Evolutionary conservation across 30 jellyfish, hydroid and myxozoan species (phyloP).

Genomic region (Cassiopea andromeda): DNA sequence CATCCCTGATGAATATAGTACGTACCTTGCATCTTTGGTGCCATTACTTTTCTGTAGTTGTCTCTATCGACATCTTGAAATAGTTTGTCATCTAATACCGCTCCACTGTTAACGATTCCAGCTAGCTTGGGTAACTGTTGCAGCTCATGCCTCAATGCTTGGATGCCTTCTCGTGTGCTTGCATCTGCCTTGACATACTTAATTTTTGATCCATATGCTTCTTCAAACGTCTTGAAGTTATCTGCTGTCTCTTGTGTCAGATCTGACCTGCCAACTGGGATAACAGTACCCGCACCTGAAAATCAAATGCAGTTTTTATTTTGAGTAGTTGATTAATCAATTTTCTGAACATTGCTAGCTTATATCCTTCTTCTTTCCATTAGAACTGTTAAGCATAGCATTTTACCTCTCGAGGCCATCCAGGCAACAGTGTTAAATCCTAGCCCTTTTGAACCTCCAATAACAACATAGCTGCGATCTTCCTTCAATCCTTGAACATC

Average conservation of each 20-base stretch:
- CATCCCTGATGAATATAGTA: not conserved
- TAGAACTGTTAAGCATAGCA: too few species aligned
- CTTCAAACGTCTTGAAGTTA: conserved; percentile 9
- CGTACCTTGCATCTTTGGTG: conserved; percentile 68
- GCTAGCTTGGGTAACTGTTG: conserved; percentile 26
- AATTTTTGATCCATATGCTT: conserved; percentile 22
- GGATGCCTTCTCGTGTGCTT: conserved; percentile 41
- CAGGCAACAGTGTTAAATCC: conserved; percentile 74
- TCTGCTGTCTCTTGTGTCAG: conserved; percentile 21
- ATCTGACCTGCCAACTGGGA: conserved; percentile 65
- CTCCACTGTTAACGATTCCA: conserved; percentile 76
- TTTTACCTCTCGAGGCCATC: conserved; percentile 71
- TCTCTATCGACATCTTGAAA: conserved; percentile 74
- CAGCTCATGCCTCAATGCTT: conserved; percentile 12
- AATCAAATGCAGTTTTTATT: not conserved
- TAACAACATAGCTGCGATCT: conserved; percentile 67
- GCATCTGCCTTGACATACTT: conserved; percentile 49
- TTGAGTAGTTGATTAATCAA: too few species aligned
- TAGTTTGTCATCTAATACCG: conserved; percentile 70
- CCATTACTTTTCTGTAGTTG: conserved; percentile 64
- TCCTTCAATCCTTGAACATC: conserved; percentile 72
- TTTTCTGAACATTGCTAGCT: too few species aligned
- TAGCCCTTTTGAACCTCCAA: conserved; percentile 78
- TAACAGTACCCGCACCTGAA: conserved; percentile 75
- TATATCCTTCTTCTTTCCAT: too few species aligned